These are phyloP conservation scores for Cephalotes varians DNA, from an alignment of 2,888 invertebrate genomes.

Conservation along the genomic window DNA sequence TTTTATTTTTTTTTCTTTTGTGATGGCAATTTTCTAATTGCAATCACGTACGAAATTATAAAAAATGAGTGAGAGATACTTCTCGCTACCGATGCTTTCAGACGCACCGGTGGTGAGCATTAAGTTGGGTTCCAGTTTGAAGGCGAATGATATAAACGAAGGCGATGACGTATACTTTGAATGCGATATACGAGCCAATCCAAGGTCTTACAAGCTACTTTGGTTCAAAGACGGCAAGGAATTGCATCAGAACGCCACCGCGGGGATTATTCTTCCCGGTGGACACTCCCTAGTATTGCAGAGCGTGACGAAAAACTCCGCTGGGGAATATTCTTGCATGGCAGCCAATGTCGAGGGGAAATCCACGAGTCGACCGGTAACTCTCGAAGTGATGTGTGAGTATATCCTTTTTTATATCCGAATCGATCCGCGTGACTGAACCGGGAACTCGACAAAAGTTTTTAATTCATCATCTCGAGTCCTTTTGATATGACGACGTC, in stretches of 20 bases:
- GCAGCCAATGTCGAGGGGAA: constrained; percentile 96
- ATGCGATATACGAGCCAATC: constrained; percentile 94
- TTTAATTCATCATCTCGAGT: constrained; percentile 17
- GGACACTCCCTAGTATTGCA: constrained; percentile 93
- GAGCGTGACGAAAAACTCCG: constrained; percentile 92
- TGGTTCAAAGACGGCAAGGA: constrained; percentile 96
- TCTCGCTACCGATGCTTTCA: constrained; percentile 85
- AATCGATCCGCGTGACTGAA: not conserved
- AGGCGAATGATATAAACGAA: constrained; percentile 95
- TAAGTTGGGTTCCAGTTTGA: constrained; percentile 93
- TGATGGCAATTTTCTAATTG: not conserved
- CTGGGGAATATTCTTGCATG: constrained; percentile 95
- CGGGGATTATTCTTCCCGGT: constrained; percentile 94
- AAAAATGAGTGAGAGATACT: not conserved
- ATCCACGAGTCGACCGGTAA: constrained; percentile 85
- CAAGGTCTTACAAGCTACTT: constrained; percentile 92
- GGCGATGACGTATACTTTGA: constrained; percentile 96
- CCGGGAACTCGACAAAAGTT: not conserved
- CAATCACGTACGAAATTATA: not conserved
- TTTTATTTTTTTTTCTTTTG: not conserved
- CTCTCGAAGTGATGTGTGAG: constrained; percentile 83
- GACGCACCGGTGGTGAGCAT: constrained; percentile 93
- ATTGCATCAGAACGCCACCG: constrained; percentile 93
- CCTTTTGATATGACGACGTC: not conserved
- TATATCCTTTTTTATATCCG: constrained; percentile 12